Percentiles rank a stretch among this genome's conserved stretches.
Conservation (phyloP, 2,797 vertebrate species). For the Anas acuta region DNA sequence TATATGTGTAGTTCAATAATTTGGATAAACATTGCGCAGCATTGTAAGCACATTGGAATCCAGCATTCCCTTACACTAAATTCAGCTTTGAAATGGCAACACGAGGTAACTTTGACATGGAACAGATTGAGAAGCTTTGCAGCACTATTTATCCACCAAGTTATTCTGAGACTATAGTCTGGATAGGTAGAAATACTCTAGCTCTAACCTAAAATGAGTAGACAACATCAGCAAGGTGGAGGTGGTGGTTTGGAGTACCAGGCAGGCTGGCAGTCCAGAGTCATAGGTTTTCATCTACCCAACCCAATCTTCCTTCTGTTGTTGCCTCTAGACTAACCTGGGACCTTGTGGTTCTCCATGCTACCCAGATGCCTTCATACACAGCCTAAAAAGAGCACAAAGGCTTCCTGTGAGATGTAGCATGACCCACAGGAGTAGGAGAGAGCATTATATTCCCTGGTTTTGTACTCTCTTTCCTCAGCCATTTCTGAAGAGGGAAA, state of each 20-base stretch:
- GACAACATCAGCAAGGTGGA: neutral
- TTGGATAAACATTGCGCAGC: neutral
- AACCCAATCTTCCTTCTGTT: neutral
- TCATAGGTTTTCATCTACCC: neutral
- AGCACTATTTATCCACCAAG: neutral
- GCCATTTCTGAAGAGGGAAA: neutral
- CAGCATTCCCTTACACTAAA: neutral
- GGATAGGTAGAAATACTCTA: neutral
- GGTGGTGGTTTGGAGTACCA: fast-evolving
- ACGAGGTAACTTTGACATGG: neutral
- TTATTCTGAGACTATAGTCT: neutral
- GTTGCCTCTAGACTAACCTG: neutral
- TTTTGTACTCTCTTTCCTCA: neutral
- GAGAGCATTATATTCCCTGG: neutral
- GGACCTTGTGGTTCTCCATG: neutral
- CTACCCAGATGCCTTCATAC: neutral
- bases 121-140: neutral
- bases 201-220: neutral
- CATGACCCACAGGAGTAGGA: neutral
- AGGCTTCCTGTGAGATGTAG: neutral
- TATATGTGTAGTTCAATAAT: neutral
- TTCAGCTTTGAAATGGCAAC: neutral
- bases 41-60: neutral
- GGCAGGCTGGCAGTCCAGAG: neutral
- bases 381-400: neutral